Evolutionary conservation across 2,888 invertebrate genomes (phyloP).

Genomic region (Stratiomys singularior): DNA sequence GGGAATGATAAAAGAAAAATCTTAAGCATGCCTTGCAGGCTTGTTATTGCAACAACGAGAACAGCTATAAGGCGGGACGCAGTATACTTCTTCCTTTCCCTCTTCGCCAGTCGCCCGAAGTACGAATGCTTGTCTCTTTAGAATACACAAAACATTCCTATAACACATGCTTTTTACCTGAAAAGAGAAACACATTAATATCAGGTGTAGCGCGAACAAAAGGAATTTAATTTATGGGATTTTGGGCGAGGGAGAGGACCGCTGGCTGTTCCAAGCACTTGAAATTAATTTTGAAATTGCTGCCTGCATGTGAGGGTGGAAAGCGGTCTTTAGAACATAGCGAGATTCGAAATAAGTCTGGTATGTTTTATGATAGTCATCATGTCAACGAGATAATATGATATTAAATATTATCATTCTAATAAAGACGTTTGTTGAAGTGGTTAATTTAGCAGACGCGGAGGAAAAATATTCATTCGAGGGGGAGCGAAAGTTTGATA

Average conservation of each 20-base stretch:
- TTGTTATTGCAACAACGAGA: slow-evolving; percentile 25
- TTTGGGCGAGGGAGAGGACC: neutral
- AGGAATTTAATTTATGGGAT: slow-evolving; percentile 39
- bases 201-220: slow-evolving; percentile 33
- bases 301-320: neutral
- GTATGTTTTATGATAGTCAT: no score
- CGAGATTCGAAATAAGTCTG: no score
- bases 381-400: no score
- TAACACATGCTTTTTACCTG: slow-evolving; percentile 28
- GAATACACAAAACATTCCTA: slow-evolving; percentile 9
- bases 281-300: slow-evolving; percentile 32
- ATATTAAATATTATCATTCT: no score
- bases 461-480: no score
- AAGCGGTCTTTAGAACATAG: no score
- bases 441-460: no score
- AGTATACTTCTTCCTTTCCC: no score
- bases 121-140: no score
- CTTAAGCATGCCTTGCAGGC: slow-evolving; percentile 15
- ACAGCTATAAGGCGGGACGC: neutral
- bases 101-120: no score
- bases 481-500: no score
- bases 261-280: slow-evolving; percentile 4
- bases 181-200: slow-evolving; percentile 14
- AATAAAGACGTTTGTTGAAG: no score
- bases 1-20: slow-evolving; percentile 5